phyloP scores from a whole-genome alignment of 2,797 vertebrate genomes.

The Lacerta agilis region DNA sequence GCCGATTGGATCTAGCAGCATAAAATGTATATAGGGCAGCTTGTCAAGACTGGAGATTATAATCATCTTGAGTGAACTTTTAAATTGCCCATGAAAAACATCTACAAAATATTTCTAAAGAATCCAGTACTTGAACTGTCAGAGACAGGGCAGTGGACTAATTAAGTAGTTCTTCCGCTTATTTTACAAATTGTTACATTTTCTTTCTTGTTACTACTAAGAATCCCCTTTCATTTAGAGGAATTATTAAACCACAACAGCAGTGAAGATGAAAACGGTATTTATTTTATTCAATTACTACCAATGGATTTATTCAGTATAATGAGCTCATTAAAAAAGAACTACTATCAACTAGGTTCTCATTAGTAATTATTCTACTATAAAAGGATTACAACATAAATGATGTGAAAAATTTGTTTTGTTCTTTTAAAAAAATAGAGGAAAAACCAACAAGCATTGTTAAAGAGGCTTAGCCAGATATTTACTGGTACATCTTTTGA shows the following conservation, averaged over 20 bases:
- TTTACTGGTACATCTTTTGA: not conserved
- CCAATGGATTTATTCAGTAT: conserved; percentile 2
- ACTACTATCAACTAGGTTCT: not conserved
- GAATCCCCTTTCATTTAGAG: not conserved
- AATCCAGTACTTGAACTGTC: not conserved
- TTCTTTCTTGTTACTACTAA: not conserved
- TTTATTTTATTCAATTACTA: conserved; percentile 12
- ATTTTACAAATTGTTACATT: not conserved
- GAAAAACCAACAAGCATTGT: not conserved
- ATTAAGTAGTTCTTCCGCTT: not conserved
- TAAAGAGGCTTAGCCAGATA: not conserved
- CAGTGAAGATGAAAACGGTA: not conserved
- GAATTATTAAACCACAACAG: not conserved
- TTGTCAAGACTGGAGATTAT: not conserved
- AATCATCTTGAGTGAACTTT: not conserved
- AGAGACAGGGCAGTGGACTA: not conserved
- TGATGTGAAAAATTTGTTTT: not conserved
- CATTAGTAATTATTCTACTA: not conserved
- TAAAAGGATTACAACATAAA: not conserved
- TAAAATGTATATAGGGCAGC: not conserved
- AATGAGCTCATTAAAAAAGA: not conserved
- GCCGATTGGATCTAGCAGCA: not conserved
- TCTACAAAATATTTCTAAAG: not conserved
- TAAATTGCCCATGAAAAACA: not conserved
- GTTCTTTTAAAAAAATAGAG: not conserved